Percentiles rank a stretch among this genome's conserved stretches.
phyloP scores from a whole-genome alignment of 2,888 invertebrate species.

The Drosophila recens region DNA sequence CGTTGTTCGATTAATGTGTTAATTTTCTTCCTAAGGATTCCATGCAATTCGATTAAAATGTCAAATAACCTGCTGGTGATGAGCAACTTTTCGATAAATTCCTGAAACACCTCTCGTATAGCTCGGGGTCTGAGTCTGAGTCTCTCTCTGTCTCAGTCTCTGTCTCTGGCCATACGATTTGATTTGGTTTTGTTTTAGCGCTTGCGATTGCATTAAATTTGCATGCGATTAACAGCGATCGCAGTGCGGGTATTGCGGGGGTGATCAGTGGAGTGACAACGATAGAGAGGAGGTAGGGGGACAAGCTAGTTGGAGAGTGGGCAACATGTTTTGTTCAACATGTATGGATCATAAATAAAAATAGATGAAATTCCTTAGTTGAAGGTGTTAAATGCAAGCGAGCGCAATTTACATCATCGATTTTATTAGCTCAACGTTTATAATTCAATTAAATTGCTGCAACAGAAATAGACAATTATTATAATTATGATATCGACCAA shows the following conservation, averaged over 20 bases:
- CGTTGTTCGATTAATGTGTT: too few relatives aligned
- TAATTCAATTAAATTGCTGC: constrained; percentile 75
- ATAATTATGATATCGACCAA: constrained; percentile 17
- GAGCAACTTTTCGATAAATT: not conserved
- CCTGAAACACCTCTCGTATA: constrained; percentile 12
- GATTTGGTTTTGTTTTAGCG: constrained; percentile 57
- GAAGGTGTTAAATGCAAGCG: constrained; percentile 80
- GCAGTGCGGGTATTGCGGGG: constrained; percentile 1
- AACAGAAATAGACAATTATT: constrained; percentile 36
- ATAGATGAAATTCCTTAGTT: constrained; percentile 76
- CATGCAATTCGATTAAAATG: not conserved
- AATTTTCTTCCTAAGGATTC: not conserved
- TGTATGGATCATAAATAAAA: constrained; percentile 63
- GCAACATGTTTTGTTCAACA: constrained; percentile 54
- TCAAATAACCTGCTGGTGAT: not conserved
- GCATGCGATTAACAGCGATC: constrained; percentile 62
- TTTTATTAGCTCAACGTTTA: constrained; percentile 81
- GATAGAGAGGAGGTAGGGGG: not conserved
- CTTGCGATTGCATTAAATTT: constrained; percentile 70
- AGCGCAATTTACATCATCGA: constrained; percentile 83
- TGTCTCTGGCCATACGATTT: constrained; percentile 25
- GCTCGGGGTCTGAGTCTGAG: constrained; percentile 5
- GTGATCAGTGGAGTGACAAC: not conserved
- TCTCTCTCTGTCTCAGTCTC: constrained; percentile 1
- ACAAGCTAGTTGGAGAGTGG: constrained; percentile 6